A percentile compares a stretch with the other conserved stretches of the same genome.
Evolutionary conservation across 2,797 vertebrate genomes (phyloP).

Genomic region (Odontamblyopus rebecca): DNA sequence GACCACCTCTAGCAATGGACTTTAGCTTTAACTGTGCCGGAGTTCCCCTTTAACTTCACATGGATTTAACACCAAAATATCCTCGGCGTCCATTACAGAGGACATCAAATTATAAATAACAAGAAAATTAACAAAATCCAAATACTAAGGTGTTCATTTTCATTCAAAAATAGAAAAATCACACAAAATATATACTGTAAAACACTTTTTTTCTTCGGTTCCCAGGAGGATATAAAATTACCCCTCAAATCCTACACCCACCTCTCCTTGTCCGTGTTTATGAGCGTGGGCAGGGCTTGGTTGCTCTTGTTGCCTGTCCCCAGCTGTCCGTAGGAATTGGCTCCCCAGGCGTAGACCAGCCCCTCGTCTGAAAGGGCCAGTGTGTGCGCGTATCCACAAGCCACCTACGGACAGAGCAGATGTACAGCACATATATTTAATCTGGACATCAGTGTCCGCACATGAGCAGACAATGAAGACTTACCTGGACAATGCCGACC

Average conservation of each 20-base stretch:
- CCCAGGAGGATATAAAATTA: no score
- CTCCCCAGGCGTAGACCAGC: conserved; percentile 93
- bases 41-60: no score
- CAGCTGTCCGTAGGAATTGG: conserved; percentile 96
- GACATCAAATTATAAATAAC: no score
- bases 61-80: no score
- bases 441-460: background rate
- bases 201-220: no score
- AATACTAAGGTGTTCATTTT: no score
- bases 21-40: no score
- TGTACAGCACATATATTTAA: background rate
- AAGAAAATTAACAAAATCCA: no score
- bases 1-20: no score
- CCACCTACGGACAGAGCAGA: conserved; percentile 77
- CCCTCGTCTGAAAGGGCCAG: conserved; percentile 95
- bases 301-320: conserved; percentile 98
- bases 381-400: conserved; percentile 96
- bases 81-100: no score
- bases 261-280: conserved; percentile 95
- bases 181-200: no score
- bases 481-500: conserved; percentile 87
- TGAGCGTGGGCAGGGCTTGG: conserved; percentile 88
- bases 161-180: no score
- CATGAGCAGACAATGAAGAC: background rate
- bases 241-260: conserved; percentile 54